Conservation (phyloP, 2,113 vertebrate genomes). For the Glaucidium brasilianum region DNA sequence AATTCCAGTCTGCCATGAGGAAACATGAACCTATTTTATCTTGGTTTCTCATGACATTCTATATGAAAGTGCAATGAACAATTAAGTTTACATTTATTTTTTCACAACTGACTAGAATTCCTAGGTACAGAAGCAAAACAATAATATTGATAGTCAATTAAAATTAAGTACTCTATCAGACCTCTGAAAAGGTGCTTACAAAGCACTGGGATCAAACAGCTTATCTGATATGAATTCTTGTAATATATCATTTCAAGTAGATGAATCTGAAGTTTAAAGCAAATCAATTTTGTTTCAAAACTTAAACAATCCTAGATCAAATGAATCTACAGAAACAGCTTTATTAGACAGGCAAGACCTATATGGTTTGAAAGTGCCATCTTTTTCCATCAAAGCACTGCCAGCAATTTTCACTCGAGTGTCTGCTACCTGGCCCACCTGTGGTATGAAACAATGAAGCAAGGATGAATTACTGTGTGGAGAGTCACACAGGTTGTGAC, state of each 20-base stretch:
- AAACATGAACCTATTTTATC: not conserved
- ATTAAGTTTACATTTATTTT: not conserved
- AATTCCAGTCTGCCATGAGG: not conserved
- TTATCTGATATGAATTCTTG: not conserved
- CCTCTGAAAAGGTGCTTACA: not conserved
- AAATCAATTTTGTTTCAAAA: not conserved
- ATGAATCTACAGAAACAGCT: not conserved
- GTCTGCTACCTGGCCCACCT: not conserved
- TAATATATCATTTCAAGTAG: not conserved
- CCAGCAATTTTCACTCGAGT: not conserved
- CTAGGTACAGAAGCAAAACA: not conserved
- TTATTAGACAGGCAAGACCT: not conserved
- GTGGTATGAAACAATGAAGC: not conserved
- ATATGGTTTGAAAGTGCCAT: not conserved
- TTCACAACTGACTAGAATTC: not conserved
- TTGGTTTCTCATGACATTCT: not conserved
- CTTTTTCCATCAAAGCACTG: not conserved
- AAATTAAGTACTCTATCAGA: not conserved
- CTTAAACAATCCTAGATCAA: not conserved
- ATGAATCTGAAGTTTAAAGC: not conserved
- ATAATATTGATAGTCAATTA: no score
- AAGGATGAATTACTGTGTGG: not conserved
- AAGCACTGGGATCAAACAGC: not conserved
- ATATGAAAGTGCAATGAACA: not conserved
- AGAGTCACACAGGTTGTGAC: not conserved